Percentiles rank a stretch among this genome's conserved stretches.
phyloP scores from a whole-genome alignment of 2,888 invertebrate species.

The Priocnemis perturbator region DNA sequence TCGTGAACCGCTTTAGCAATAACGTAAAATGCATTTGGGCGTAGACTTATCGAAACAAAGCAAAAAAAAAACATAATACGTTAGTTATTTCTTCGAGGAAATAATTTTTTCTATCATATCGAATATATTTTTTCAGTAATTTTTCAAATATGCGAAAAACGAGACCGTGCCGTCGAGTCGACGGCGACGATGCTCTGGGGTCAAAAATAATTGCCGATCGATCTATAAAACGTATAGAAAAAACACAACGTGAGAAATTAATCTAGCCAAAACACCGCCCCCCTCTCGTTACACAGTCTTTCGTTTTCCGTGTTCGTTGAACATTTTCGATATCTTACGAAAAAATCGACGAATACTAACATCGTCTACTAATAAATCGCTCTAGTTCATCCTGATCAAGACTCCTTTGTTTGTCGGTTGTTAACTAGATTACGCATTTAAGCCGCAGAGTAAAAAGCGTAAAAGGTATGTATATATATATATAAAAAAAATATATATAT shows the following conservation, averaged over 20 bases:
- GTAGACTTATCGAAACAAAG: neutral
- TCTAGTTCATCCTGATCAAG: slow-evolving; percentile 12
- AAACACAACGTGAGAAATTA: slow-evolving; percentile 12
- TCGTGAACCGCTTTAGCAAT: slow-evolving; percentile 29
- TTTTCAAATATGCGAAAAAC: no score
- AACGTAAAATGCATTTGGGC: slow-evolving; percentile 7
- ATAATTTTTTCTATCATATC: slow-evolving; percentile 2
- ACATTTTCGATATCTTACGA: slow-evolving; percentile 3
- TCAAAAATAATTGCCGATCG: slow-evolving; percentile 2
- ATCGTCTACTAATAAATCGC: no score
- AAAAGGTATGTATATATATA: slow-evolving; percentile 3
- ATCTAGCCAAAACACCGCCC: slow-evolving; percentile 14
- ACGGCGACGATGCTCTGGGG: neutral
- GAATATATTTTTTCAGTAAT: neutral
- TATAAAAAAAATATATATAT: neutral
- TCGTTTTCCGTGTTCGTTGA: slow-evolving; percentile 1
- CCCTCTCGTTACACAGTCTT: no score
- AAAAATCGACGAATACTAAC: no score
- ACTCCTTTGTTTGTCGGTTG: slow-evolving; percentile 36
- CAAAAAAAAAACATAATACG: neutral
- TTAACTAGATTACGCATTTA: slow-evolving; percentile 27
- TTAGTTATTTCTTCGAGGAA: slow-evolving; percentile 1
- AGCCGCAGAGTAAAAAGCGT: neutral
- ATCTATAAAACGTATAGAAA: slow-evolving; percentile 7
- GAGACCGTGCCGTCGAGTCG: neutral